A percentile compares a stretch with the other conserved stretches of the same genome.
Evolutionary conservation across 2,113 vertebrate species (phyloP).

Genomic region (Panurus biarmicus): DNA sequence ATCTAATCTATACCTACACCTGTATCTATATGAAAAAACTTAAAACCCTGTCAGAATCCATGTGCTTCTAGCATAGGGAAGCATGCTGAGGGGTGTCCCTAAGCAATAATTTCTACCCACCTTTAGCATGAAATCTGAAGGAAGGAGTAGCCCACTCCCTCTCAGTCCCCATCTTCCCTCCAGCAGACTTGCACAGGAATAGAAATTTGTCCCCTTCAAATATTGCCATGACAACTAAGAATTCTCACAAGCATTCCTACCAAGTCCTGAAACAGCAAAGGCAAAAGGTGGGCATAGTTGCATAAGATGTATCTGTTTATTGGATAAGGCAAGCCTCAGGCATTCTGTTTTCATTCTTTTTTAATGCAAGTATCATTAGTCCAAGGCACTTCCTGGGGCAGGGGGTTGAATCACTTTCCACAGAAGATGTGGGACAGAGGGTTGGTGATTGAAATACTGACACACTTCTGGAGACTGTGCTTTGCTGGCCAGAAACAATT

Average conservation of each 20-base stretch:
- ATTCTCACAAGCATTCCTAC: not conserved
- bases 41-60: not conserved
- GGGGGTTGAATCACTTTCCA: not conserved
- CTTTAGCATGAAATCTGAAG: not conserved
- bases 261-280: not conserved
- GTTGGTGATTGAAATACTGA: not conserved
- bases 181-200: not conserved
- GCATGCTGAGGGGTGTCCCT: not conserved
- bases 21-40: not conserved
- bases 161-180: not conserved
- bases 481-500: not conserved
- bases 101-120: not conserved
- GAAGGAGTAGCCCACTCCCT: not conserved
- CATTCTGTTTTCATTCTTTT: not conserved
- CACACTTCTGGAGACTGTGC: not conserved
- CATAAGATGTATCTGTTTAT: not conserved
- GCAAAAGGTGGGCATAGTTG: not conserved
- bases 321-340: not conserved
- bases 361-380: not conserved
- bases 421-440: accelerated
- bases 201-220: not conserved
- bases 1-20: not conserved
- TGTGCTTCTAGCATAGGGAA: not conserved
- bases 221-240: not conserved
- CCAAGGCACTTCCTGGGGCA: not conserved